phyloP scores from a whole-genome alignment of 2,797 vertebrate species.

The Enteromius afrohamiltoni region DNA sequence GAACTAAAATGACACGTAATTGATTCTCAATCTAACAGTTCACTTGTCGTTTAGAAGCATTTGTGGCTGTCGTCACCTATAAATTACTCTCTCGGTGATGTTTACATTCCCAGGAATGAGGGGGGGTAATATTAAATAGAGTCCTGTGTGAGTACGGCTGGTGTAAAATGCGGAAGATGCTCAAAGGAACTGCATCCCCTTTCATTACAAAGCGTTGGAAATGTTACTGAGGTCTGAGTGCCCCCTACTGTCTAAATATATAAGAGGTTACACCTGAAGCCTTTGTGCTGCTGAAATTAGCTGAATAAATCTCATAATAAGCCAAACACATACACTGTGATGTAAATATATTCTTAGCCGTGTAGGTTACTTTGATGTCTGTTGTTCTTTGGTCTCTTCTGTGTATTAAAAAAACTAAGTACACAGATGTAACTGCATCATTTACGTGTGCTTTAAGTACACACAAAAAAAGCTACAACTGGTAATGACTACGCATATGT shows the following conservation, averaged over 20 bases:
- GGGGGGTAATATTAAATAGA: slow-evolving; percentile 61
- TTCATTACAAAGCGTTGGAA: slow-evolving; percentile 57
- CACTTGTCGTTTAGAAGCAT: slow-evolving; percentile 59
- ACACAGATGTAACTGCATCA: background rate
- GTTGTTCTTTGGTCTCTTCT: background rate
- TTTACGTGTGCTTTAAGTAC: background rate
- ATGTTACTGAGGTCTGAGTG: slow-evolving; percentile 74
- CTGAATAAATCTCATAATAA: background rate
- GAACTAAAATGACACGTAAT: slow-evolving; percentile 55
- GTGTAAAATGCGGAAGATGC: slow-evolving; percentile 62
- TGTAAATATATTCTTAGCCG: slow-evolving; percentile 29
- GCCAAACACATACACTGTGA: slow-evolving; percentile 25
- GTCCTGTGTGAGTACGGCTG: slow-evolving; percentile 66
- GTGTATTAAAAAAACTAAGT: background rate
- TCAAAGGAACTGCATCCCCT: slow-evolving; percentile 54
- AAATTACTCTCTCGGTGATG: slow-evolving; percentile 63
- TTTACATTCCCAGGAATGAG: slow-evolving; percentile 65
- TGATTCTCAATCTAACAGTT: slow-evolving; percentile 62
- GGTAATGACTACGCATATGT: background rate
- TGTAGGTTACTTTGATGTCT: background rate
- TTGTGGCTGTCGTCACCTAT: slow-evolving; percentile 60
- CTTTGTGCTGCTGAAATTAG: background rate
- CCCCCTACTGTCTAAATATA: slow-evolving; percentile 75
- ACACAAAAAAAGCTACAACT: background rate
- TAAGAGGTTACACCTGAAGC: slow-evolving; percentile 34